Base-by-base conservation (phyloP, 2,888 invertebrate genomes). In the Orthosia gothica region DNA sequence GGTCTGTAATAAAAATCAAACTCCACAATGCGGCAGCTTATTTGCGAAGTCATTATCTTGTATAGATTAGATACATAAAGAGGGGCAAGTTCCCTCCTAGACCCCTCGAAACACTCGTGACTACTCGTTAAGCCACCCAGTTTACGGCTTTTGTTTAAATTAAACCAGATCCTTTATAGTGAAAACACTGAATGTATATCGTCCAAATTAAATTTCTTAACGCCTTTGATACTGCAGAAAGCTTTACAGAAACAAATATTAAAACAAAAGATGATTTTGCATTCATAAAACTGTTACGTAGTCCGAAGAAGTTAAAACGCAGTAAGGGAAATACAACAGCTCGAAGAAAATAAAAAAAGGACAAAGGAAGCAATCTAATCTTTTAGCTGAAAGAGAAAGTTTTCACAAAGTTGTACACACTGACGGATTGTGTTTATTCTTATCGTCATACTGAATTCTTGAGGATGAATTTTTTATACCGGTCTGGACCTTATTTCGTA, bases 101-200 rank as follows among this genome's bases (percentile, higher is more conserved):
- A 67, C 58, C 72, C 79, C 73, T 69, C 77, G 45, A 67, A 80
- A 65, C 68, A 85, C 71, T 85, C 67, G 64, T 57, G 82, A 80
- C 81, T 88, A 89, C 91, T 91, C 90, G 91, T 92, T 91, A 92
- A 91, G 87, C 87, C 86, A 76, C 87, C 76, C 89, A 92, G 89
- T 92, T 92, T 91, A 90, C 88, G 87, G 85, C 90, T 89, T 91
- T 90, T 91, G 92, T 92, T 91, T 90, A 91, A 91, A 91, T 91
- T 91, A 90, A 90, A 89, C 87, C 86, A 85, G 83, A 87, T 86
- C 88, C 84, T 88, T 81, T 88, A 82, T 77, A 85, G 71, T 80
- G 76, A 83, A 88, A 87, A 81, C 87, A 80, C 76, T 69, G 76
- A 85, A 81, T 86, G 78, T 83, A 81, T 82, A 85, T 68, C 74